Evolutionary conservation across 2,797 vertebrate genomes (phyloP), one percentile per base, ranked within the genome.

Genomic region (Molossus alvarezi): DNA sequence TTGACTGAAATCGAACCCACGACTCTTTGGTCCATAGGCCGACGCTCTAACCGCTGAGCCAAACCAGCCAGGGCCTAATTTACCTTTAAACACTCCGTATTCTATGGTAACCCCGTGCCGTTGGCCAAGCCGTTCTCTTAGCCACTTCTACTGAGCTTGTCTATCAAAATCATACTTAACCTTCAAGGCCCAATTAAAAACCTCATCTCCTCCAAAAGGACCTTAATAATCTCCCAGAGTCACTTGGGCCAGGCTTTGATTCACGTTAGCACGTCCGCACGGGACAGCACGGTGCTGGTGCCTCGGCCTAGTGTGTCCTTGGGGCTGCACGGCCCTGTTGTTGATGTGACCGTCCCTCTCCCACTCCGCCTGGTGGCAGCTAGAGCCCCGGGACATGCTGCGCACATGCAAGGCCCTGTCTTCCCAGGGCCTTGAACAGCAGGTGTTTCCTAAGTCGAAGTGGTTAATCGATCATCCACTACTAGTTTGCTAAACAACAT

Each of bases 51-150:
- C 41, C 41, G 41, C 41, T 45, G 41, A 45, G 41, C 41, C 41
- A 45, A 45, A 45, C 41, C 41, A 6, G 41, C 41, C 41, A 45
- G 41, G 41, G 41, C 10, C 10, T 53, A 60, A 37, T 20, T 6
- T 62, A 76, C 77, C 58, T 90, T 76, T 29, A 41, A 90, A 69
- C 6, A 45, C 1, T 45, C 48, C 9, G 2, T 9, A 64, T 69
- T 48, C 65, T 87, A 7, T 33, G 27, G 2, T 53, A 58, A 29
- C 48, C 77, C 33, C 45, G 25, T n/a, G 27, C 21, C 76, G 88
- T 77, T 84, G 79, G 23, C 60, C 33, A 91, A 67, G 25, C 21
- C 80, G 29, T 51, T 92, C 25, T 93, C 67, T 93, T 79, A 81
- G 69, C 33, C 37, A 23, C 33, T 13, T 94, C 91, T 25, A 14